Percentiles rank a stretch among this genome's conserved stretches.
These are phyloP conservation scores for Nomada flava DNA, from an alignment of 2,888 invertebrate genomes.

Conservation along the genomic window DNA sequence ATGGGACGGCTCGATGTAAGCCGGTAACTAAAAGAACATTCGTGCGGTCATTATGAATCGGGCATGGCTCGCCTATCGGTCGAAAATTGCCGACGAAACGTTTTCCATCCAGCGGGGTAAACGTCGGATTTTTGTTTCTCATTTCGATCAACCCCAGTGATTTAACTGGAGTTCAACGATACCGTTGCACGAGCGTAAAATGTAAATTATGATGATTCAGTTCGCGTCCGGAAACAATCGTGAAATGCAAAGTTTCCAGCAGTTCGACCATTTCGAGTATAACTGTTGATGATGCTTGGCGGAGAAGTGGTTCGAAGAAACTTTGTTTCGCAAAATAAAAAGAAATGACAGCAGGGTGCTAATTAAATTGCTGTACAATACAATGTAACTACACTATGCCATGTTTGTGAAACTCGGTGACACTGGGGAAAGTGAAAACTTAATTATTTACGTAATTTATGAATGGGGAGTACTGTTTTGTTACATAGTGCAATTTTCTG, in stretches of 20 bases:
- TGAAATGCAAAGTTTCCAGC: not conserved
- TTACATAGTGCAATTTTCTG: no score
- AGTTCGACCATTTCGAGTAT: not conserved
- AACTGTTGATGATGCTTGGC: not conserved
- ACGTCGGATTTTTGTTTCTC: constrained; percentile 8
- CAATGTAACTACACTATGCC: no score
- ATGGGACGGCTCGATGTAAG: constrained; percentile 51
- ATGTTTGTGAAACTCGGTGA: no score
- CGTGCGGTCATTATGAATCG: constrained; percentile 37
- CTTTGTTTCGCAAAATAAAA: not conserved
- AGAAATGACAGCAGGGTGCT: no score
- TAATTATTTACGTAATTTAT: no score
- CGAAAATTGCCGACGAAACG: constrained; percentile 53
- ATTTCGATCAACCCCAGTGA: not conserved
- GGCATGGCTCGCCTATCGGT: constrained; percentile 32
- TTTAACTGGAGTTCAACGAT: constrained; percentile 12
- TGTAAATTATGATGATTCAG: constrained; percentile 2
- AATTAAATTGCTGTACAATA: no score
- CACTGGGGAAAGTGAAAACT: no score
- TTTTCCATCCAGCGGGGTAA: constrained; percentile 24
- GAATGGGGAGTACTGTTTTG: no score
- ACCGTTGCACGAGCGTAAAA: not conserved
- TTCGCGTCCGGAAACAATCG: not conserved
- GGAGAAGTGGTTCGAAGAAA: not conserved
- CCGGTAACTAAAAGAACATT: constrained; percentile 40